Percentiles rank a stretch among this genome's conserved stretches.
phyloP scores from a whole-genome alignment of 2,888 invertebrate genomes.

The Philonicus albiceps region DNA sequence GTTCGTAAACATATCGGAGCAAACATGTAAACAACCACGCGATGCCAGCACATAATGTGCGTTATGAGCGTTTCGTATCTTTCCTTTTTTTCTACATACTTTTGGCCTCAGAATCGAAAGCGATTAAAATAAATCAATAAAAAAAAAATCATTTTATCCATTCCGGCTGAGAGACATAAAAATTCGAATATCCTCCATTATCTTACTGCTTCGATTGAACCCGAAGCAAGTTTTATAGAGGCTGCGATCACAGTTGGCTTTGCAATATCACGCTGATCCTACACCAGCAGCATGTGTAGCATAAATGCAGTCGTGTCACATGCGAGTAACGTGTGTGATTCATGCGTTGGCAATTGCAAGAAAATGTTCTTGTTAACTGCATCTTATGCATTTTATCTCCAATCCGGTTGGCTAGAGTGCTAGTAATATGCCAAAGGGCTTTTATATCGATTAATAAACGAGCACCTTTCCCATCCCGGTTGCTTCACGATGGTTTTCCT shows the following conservation, averaged over 20 bases:
- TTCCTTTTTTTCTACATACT: not conserved
- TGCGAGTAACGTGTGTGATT: not conserved
- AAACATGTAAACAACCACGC: not conserved
- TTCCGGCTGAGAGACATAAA: not conserved
- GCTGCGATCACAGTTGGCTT: not conserved
- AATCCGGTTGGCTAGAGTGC: not conserved
- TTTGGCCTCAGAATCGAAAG: not conserved
- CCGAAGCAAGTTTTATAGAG: not conserved
- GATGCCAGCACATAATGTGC: not conserved
- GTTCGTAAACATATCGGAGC: not conserved
- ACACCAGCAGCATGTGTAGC: not conserved
- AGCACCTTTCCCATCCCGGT: not conserved
- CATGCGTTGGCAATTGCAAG: not conserved
- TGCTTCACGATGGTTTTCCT: not conserved
- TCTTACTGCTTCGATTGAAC: not conserved
- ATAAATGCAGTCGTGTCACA: not conserved
- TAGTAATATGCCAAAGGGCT: not conserved
- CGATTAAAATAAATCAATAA: not conserved
- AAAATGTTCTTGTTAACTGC: not conserved
- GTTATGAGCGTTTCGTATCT: not conserved
- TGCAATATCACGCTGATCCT: not conserved
- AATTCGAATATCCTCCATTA: not conserved
- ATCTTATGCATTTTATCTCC: not conserved
- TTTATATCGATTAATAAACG: not conserved
- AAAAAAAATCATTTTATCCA: not conserved